Conservation (phyloP, 2,797 vertebrate genomes). For the Enteromius anoplus region DNA sequence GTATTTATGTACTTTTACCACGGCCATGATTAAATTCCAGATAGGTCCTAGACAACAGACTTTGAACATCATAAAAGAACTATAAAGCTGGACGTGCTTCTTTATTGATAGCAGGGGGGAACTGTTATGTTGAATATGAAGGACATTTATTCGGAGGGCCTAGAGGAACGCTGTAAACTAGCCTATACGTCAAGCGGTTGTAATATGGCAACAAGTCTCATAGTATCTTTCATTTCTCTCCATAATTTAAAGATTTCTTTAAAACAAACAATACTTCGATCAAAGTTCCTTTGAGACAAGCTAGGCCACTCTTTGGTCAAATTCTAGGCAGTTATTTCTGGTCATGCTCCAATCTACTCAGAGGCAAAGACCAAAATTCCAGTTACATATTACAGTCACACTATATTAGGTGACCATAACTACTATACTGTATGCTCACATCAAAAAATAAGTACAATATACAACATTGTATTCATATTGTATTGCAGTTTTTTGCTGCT, state of each 20-base stretch:
- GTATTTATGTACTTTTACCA: constrained; percentile 1
- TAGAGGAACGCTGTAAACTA: background rate
- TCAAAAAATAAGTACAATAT: too few relatives aligned
- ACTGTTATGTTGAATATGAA: background rate
- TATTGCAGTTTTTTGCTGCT: too few relatives aligned
- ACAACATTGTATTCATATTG: too few relatives aligned
- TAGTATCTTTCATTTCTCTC: background rate
- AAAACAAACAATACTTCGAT: background rate
- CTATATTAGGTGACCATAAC: too few relatives aligned
- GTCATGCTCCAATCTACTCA: background rate
- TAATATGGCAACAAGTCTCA: background rate
- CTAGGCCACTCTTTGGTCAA: too few relatives aligned
- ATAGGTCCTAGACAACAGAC: constrained; percentile 10
- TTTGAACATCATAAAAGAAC: constrained; percentile 37
- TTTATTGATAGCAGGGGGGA: background rate
- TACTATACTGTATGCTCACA: too few relatives aligned
- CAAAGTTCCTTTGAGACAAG: background rate
- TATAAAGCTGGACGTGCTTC: background rate
- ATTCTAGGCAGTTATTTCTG: background rate
- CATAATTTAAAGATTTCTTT: background rate
- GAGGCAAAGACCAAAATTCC: background rate
- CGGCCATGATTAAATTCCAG: background rate
- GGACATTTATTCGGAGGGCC: background rate
- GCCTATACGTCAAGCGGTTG: background rate
- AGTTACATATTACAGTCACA: too few relatives aligned